Evolutionary conservation across 1,140 invertebrate species (phyloP).

Genomic region (Stegodyphus dumicola): DNA sequence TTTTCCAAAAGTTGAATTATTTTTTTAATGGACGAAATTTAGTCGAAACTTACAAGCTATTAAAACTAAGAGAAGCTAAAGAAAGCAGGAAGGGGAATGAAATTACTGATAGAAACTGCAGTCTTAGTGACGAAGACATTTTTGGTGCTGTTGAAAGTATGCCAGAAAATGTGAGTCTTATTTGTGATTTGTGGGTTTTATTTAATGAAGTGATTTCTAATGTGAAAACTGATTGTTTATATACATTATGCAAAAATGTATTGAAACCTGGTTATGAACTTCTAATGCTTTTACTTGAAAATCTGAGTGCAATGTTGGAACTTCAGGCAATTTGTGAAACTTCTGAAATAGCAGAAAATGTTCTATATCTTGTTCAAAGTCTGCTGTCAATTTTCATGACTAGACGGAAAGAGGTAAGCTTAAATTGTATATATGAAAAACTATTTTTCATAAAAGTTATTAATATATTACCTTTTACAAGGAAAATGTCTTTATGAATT

Average conservation of each 20-base stretch:
- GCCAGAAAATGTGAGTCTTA: background rate
- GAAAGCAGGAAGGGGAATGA: no score
- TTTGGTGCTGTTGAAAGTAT: background rate
- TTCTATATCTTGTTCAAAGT: slow-evolving; percentile 20
- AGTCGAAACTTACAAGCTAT: no score
- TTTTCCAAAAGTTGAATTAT: background rate
- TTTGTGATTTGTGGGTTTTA: slow-evolving; percentile 34
- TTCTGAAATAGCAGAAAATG: slow-evolving; percentile 3
- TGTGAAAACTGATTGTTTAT: slow-evolving; percentile 23
- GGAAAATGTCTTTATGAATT: no score
- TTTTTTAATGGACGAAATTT: no score
- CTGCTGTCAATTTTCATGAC: slow-evolving; percentile 23
- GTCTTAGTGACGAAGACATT: no score
- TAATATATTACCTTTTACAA: no score
- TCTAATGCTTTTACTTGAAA: slow-evolving; percentile 28
- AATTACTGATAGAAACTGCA: no score
- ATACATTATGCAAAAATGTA: slow-evolving; percentile 1
- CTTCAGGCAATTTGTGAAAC: slow-evolving; percentile 5
- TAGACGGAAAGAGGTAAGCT: slow-evolving; percentile 33
- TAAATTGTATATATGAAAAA: slow-evolving; percentile 1
- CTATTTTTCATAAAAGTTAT: background rate
- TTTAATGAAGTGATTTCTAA: slow-evolving; percentile 20
- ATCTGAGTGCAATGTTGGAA: slow-evolving; percentile 23
- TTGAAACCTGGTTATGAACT: slow-evolving; percentile 33
- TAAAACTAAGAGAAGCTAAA: no score